phyloP scores from a whole-genome alignment of 1,140 invertebrate species.

The Brachionus calyciflorus region DNA sequence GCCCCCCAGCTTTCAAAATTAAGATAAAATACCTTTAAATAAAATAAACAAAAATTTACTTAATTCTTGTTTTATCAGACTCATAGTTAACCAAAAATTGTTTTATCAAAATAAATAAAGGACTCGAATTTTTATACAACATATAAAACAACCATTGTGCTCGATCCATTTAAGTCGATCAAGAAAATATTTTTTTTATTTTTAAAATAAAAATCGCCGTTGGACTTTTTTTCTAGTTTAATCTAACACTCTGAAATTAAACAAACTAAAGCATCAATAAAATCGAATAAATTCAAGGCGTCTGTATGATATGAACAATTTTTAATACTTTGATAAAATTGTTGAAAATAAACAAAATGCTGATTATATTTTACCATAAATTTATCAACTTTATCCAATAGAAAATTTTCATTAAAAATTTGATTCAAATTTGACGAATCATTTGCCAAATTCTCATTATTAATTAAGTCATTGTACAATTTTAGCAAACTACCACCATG shows the following conservation, averaged over 20 bases:
- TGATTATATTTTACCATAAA: neutral
- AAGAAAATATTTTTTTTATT: slow-evolving; percentile 12
- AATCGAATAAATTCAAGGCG: neutral
- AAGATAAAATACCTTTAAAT: neutral
- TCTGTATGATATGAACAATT: slow-evolving; percentile 1
- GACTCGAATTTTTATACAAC: slow-evolving; percentile 5
- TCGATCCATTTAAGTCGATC: neutral
- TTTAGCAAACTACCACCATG: slow-evolving; percentile 1
- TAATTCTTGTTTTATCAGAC: slow-evolving; percentile 29
- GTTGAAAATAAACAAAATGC: neutral
- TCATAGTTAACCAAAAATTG: slow-evolving; percentile 34
- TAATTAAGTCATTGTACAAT: slow-evolving; percentile 17
- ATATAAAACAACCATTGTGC: slow-evolving; percentile 30
- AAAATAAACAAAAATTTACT: neutral
- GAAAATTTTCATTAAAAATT: slow-evolving; percentile 2
- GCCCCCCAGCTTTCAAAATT: too few relatives aligned
- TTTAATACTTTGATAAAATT: neutral
- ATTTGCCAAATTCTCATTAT: neutral
- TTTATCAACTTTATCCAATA: neutral
- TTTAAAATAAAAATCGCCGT: slow-evolving; percentile 3
- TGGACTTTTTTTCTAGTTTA: neutral
- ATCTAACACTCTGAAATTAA: too few relatives aligned
- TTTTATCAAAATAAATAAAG: slow-evolving; percentile 3
- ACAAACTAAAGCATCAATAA: neutral
- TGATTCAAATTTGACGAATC: slow-evolving; percentile 1